Conservation (phyloP, 2,797 vertebrate genomes). For the Clarias pachynema region DNA sequence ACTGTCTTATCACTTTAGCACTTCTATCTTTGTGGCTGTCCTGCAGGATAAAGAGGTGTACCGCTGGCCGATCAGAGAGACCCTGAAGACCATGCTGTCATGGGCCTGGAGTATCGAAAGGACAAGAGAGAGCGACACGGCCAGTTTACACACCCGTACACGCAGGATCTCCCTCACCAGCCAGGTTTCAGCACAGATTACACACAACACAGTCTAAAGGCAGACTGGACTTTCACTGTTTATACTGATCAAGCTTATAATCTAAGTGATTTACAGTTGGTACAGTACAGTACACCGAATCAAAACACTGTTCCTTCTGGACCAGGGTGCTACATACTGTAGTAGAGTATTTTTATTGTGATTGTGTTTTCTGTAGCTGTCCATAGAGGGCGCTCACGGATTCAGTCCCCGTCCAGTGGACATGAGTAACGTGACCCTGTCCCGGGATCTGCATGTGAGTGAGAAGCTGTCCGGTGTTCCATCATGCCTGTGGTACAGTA, state of each 20-base stretch:
- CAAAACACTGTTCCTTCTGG: no score
- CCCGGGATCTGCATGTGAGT: slow-evolving; percentile 90
- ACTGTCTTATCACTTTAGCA: not conserved
- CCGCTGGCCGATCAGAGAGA: slow-evolving; percentile 89
- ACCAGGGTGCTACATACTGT: no score
- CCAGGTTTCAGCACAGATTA: slow-evolving; percentile 74
- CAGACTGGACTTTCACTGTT: not conserved
- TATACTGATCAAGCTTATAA: not conserved
- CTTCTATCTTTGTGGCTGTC: not conserved
- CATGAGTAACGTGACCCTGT: slow-evolving; percentile 95
- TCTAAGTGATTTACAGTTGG: no score
- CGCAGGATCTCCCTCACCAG: slow-evolving; percentile 91
- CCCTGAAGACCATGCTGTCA: slow-evolving; percentile 90
- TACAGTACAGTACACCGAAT: no score
- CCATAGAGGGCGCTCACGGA: slow-evolving; percentile 85
- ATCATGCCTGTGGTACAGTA: not conserved
- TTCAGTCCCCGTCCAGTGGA: slow-evolving; percentile 92
- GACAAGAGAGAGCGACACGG: slow-evolving; percentile 86
- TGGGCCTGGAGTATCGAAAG: slow-evolving; percentile 93
- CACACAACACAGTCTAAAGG: no score
- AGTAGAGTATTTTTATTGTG: not conserved
- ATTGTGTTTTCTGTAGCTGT: slow-evolving; percentile 74
- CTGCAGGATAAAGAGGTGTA: slow-evolving; percentile 91
- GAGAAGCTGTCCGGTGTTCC: not conserved
- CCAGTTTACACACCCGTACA: slow-evolving; percentile 82